A percentile compares a stretch with the other conserved stretches of the same genome.
These are phyloP conservation scores for Alectura lathami DNA, from an alignment of 2,113 vertebrate genomes.

Conservation along the genomic window DNA sequence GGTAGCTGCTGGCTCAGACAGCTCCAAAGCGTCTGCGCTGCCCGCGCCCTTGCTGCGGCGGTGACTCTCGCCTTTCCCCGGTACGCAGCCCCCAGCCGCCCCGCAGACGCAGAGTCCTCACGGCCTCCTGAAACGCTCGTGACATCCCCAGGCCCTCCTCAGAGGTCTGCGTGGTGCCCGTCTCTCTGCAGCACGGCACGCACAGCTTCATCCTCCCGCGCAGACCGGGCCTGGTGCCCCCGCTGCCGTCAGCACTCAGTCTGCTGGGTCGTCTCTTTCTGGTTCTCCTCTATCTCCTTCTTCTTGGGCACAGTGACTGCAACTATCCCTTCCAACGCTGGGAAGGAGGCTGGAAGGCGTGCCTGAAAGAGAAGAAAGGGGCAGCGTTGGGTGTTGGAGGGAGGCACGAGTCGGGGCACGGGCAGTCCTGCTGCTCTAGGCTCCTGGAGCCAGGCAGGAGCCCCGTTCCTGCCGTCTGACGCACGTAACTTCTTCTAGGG, in stretches of 20 bases:
- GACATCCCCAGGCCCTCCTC: background rate
- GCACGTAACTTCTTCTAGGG: background rate
- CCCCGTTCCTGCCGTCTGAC: background rate
- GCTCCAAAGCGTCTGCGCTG: background rate
- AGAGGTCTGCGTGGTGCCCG: background rate
- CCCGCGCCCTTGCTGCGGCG: background rate
- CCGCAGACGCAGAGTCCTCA: background rate
- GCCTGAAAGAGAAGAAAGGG: constrained; percentile 29
- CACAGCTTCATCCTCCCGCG: background rate
- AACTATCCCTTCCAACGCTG: constrained; percentile 33
- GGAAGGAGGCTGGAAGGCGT: background rate
- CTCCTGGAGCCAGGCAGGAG: background rate
- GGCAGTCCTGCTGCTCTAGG: background rate
- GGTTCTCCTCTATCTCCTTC: background rate
- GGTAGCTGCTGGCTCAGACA: background rate
- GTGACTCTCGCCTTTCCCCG: background rate
- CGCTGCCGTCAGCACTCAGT: constrained; percentile 17
- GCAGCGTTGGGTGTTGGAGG: background rate
- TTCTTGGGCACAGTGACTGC: background rate
- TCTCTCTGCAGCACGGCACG: background rate
- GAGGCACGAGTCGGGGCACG: background rate
- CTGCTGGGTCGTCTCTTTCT: constrained; percentile 38
- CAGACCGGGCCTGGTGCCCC: background rate
- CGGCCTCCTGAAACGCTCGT: background rate
- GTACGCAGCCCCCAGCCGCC: background rate